These are phyloP conservation scores for Chloromyia formosa DNA, from an alignment of 2,888 invertebrate genomes.

Conservation along the genomic window DNA sequence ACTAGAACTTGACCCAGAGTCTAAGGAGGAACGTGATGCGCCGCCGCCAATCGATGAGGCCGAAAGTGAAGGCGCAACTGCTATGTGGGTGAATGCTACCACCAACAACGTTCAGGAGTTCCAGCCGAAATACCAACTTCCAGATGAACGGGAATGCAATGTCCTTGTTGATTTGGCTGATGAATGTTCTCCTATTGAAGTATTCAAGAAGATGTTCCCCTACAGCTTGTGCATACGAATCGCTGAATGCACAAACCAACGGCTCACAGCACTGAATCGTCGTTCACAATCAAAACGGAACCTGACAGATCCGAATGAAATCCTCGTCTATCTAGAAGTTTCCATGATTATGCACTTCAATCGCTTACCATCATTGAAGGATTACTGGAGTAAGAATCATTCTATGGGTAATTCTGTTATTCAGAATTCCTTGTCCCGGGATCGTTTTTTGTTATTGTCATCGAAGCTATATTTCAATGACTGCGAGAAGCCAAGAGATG, in stretches of 20 bases:
- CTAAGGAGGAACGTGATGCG: no score
- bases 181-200: background rate
- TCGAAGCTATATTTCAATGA: background rate
- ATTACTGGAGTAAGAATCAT: background rate
- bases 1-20: no score
- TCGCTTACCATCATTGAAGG: background rate
- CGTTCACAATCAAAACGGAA: background rate
- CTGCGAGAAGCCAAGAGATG: background rate
- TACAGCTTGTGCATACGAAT: background rate
- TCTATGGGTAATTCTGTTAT: background rate
- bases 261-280: background rate
- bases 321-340: background rate
- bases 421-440: background rate
- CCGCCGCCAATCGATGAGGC: no score
- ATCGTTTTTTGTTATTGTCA: background rate
- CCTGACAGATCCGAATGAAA: background rate
- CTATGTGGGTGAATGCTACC: no score
- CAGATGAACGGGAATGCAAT: background rate
- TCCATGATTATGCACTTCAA: background rate
- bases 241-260: background rate
- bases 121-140: conserved; percentile 4
- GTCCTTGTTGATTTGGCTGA: background rate
- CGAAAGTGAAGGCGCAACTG: no score
- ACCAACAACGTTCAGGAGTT: background rate
- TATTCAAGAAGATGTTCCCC: conserved; percentile 2